phyloP scores from a whole-genome alignment of 2,113 vertebrate species.

The Bambusicola thoracicus region DNA sequence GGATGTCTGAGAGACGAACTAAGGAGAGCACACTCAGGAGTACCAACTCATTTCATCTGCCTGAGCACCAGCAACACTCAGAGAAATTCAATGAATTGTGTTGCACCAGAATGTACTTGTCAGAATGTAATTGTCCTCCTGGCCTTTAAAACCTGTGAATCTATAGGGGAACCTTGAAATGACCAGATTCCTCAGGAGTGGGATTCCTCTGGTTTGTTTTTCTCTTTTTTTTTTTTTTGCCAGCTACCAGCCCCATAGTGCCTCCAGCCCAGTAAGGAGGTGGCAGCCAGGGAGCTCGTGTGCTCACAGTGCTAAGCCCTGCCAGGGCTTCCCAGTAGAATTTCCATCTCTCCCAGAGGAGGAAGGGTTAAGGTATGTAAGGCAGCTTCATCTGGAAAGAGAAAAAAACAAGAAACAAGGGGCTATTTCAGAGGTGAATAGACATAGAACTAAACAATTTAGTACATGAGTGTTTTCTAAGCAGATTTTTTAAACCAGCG shows the following conservation, averaged over 20 bases:
- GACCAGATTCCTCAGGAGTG: constrained; percentile 62
- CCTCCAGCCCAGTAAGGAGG: constrained; percentile 50
- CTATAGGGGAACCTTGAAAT: constrained; percentile 53
- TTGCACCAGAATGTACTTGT: constrained; percentile 62
- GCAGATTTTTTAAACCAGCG: not conserved
- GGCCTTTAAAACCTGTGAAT: constrained; percentile 60
- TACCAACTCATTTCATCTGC: constrained; percentile 44
- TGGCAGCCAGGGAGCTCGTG: not conserved
- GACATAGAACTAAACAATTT: not conserved
- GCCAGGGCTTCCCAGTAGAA: not conserved
- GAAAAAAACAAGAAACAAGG: not conserved
- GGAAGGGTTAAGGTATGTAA: not conserved
- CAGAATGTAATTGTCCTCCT: constrained; percentile 62
- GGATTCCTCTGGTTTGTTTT: constrained; percentile 65
- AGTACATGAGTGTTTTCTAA: not conserved
- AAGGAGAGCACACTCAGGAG: constrained; percentile 46
- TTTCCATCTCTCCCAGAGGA: constrained; percentile 25
- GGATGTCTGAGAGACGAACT: constrained; percentile 1
- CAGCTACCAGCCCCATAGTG: constrained; percentile 57
- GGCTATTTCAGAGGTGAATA: not conserved
- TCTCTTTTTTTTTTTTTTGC: constrained; percentile 61
- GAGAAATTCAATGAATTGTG: constrained; percentile 58
- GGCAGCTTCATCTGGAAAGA: not conserved
- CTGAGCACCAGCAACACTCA: not conserved
- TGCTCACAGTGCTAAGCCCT: not conserved